Conservation (phyloP, 2,113 vertebrate species). For the Pedetes capensis region DNA sequence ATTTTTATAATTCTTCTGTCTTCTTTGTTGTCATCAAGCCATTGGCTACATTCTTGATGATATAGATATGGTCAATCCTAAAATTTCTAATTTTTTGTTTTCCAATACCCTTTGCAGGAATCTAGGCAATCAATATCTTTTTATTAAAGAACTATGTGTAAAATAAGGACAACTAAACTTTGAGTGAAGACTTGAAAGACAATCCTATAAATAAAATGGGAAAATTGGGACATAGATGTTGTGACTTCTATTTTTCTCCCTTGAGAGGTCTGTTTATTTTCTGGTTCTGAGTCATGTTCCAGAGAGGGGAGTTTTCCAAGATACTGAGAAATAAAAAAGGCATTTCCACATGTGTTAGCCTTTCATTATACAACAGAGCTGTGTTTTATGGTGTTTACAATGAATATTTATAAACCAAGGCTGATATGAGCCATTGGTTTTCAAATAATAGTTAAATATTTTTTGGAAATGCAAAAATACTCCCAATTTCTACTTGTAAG, state of each 20-base stretch:
- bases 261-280: slow-evolving; percentile 17
- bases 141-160: background rate
- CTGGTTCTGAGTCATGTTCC: background rate
- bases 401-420: background rate
- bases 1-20: background rate
- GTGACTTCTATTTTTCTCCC: background rate
- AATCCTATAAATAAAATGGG: background rate
- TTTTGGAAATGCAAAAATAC: background rate
- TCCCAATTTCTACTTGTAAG: background rate
- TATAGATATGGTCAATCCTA: background rate
- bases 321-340: background rate
- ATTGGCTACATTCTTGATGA: background rate
- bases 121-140: background rate
- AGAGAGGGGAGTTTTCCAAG: background rate
- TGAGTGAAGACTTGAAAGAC: background rate
- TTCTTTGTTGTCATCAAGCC: background rate
- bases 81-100: background rate
- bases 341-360: background rate
- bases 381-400: background rate
- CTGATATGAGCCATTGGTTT: background rate
- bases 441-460: background rate
- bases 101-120: background rate
- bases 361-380: background rate
- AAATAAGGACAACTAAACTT: background rate
- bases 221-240: background rate